A percentile compares a stretch with the other conserved stretches of the same genome.
Conservation (phyloP, 2,113 vertebrate genomes). For the Emberiza fucata region DNA sequence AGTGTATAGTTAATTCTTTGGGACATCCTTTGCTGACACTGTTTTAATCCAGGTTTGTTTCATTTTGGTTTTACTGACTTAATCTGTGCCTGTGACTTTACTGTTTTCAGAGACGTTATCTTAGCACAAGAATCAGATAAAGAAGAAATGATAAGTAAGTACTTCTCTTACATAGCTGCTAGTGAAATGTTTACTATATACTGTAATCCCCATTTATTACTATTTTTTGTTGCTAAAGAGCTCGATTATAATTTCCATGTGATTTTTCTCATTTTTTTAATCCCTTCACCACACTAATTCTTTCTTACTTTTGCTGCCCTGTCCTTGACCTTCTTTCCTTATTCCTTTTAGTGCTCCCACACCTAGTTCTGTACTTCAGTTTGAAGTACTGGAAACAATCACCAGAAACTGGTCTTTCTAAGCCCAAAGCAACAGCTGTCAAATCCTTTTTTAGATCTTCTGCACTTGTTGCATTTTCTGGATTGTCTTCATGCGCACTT, state of each 20-base stretch:
- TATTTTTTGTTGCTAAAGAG: background rate
- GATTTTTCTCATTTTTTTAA: background rate
- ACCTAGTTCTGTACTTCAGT: background rate
- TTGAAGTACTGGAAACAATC: background rate
- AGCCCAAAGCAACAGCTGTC: background rate
- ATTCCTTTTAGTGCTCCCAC: background rate
- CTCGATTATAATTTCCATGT: background rate
- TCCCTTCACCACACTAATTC: background rate
- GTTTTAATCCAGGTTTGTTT: background rate
- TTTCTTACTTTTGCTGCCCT: background rate
- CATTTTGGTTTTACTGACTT: constrained; percentile 42
- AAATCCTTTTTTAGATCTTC: background rate
- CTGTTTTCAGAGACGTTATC: constrained; percentile 83
- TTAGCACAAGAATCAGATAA: constrained; percentile 84
- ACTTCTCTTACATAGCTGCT: background rate
- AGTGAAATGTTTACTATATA: background rate
- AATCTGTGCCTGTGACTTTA: constrained; percentile 28
- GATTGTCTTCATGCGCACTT: background rate
- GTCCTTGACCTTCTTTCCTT: background rate
- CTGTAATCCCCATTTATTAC: background rate
- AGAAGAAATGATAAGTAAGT: constrained; percentile 92
- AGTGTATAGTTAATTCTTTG: constrained; percentile 45
- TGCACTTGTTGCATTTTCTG: background rate
- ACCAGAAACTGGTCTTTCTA: background rate
- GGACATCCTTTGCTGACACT: background rate